phyloP scores from a whole-genome alignment of 2,797 vertebrate species.

The Gallinago nigripennis region DNA sequence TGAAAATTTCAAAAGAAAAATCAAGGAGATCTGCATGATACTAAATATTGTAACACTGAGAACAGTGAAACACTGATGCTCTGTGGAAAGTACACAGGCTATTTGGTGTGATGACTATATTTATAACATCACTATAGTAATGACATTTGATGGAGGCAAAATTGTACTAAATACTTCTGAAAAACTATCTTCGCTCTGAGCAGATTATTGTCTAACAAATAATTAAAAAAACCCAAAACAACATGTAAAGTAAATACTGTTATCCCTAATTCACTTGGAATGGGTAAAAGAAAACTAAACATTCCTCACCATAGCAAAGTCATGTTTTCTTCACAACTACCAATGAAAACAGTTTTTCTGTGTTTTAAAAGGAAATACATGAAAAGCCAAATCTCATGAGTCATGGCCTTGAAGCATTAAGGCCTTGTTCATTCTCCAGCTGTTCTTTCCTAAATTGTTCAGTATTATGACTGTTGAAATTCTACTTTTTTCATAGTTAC shows the following conservation, averaged over 20 bases:
- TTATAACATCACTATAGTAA: not conserved
- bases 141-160: not conserved
- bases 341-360: not conserved
- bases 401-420: not conserved
- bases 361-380: not conserved
- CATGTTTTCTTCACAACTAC: not conserved
- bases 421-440: not conserved
- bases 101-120: not conserved
- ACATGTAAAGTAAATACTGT: fast-evolving
- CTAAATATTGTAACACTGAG: not conserved
- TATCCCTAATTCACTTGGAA: not conserved
- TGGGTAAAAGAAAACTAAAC: not conserved
- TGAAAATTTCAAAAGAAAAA: not conserved
- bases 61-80: not conserved
- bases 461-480: not conserved
- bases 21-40: not conserved
- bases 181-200: not conserved
- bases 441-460: not conserved
- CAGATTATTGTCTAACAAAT: not conserved
- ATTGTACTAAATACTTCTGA: not conserved
- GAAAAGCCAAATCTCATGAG: not conserved
- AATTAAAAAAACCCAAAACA: not conserved
- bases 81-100: not conserved
- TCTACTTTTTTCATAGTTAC: not conserved
- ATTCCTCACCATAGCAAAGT: not conserved